Evolutionary conservation across 2,888 invertebrate genomes (phyloP).

Genomic region (Oeneis ivallda): DNA sequence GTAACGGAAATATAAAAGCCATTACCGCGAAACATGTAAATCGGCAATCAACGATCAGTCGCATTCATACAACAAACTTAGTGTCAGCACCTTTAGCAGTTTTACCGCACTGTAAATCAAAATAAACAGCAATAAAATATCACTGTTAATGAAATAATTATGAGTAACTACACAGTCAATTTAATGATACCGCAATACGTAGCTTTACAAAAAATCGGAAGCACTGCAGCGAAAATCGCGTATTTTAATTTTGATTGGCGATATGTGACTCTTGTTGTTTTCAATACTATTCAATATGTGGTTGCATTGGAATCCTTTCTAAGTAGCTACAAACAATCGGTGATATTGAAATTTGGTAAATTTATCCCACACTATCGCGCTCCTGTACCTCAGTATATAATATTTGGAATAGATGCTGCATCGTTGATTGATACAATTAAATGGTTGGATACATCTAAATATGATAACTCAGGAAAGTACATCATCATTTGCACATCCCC

Average conservation of each 20-base stretch:
- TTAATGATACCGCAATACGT: constrained; percentile 41
- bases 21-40: constrained; percentile 32
- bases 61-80: constrained; percentile 2
- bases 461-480: constrained; percentile 54
- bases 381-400: constrained; percentile 51
- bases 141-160: constrained; percentile 5
- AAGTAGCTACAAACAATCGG: constrained; percentile 48
- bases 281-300: constrained; percentile 43
- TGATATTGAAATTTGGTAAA: constrained; percentile 49
- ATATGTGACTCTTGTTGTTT: constrained; percentile 54
- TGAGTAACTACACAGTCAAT: constrained; percentile 38
- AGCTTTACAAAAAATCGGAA: constrained; percentile 45
- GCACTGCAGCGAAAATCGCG: constrained; percentile 58
- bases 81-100: not conserved
- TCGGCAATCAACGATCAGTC: constrained; percentile 31
- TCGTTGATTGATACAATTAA: constrained; percentile 49
- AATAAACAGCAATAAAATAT: not conserved
- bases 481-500: constrained; percentile 52
- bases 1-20: constrained; percentile 22
- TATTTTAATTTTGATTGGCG: constrained; percentile 62
- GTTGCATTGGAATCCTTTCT: constrained; percentile 53
- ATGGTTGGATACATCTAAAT: constrained; percentile 48
- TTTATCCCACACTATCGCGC: constrained; percentile 41
- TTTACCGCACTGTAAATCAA: constrained; percentile 1
- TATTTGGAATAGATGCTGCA: constrained; percentile 50